Evolutionary conservation across 2,113 vertebrate genomes (phyloP), one percentile per base, ranked within the genome.

Genomic region (Sylvilagus bachmani): DNA sequence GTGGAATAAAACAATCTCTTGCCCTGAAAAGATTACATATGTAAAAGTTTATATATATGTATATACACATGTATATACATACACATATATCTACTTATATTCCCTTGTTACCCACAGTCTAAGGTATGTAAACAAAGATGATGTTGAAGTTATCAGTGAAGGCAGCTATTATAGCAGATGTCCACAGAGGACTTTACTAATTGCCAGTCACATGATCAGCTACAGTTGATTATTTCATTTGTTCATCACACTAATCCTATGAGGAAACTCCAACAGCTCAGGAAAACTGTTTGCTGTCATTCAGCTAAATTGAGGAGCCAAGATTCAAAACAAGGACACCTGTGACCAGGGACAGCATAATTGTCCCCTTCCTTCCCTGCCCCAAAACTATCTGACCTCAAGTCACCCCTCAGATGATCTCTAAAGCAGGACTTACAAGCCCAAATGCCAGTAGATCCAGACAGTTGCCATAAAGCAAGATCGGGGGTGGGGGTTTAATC

Each of bases 1-100:
- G 69, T 29, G 24, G 29, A 95, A 73, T 90, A 53, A 90, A 74
- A 87, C 29, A 90, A 88, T 85, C 5, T 70, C 25, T 85, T 64
- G 73, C 31, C 49, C 58, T 61, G n/a, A 44, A 49, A 67, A 8
- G 70, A 70, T 38, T 25, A 55, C 31, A 71, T 33, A 69, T 74
- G 19, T 71, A 36, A 58, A 58, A 14, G 55, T 58, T 58, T 49
- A 38, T 31, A 67, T 31, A 83, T 38, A 13, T 38, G 14, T 61
- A 44, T 61, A 11, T 73, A 13, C 27, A 5, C 38, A 61, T 75
- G 44, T 70, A 53, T 38, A n/a, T 29, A 7, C 19, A 31, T 22
- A 55, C 12, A 64, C 77, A 7, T 87, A n/a, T 62, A 55, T 13
- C 49, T 67, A 62, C 24, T 24, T 64, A 86, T 27, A 92, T 53